Evolutionary conservation across 2,797 vertebrate genomes (phyloP).

Genomic region (Cyclopterus lumpus): DNA sequence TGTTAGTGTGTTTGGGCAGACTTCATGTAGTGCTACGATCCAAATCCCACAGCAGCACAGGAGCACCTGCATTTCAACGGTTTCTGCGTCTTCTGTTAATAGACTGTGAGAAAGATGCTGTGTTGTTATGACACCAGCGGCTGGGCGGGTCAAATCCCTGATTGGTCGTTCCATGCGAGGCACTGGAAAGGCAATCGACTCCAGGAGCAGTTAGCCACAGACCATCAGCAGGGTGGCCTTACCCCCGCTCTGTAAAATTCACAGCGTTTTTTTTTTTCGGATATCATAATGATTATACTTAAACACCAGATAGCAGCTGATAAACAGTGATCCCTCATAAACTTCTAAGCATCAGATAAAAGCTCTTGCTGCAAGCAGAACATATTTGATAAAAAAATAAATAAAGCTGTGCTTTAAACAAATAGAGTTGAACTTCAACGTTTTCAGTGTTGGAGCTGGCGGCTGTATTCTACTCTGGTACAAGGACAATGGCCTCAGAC

Average conservation of each 20-base stretch:
- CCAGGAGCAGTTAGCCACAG: slow-evolving; percentile 39
- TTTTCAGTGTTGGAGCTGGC: slow-evolving; percentile 24
- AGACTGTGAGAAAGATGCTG: slow-evolving; percentile 37
- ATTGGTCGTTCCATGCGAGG: slow-evolving; percentile 40
- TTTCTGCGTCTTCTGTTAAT: slow-evolving; percentile 41
- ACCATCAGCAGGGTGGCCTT: slow-evolving; percentile 65
- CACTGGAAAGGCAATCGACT: slow-evolving; percentile 18
- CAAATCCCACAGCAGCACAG: slow-evolving; percentile 5
- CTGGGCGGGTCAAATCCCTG: slow-evolving; percentile 28
- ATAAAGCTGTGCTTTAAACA: no score
- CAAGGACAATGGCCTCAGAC: slow-evolving; percentile 20
- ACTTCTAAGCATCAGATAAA: slow-evolving; percentile 63
- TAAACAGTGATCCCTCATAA: slow-evolving; percentile 70
- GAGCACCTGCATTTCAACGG: background rate
- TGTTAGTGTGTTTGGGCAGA: slow-evolving; percentile 21
- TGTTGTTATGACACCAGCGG: slow-evolving; percentile 45
- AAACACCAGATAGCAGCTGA: slow-evolving; percentile 67
- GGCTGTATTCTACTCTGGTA: slow-evolving; percentile 32
- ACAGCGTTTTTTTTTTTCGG: slow-evolving; percentile 73
- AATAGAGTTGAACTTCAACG: slow-evolving; percentile 52
- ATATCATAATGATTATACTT: slow-evolving; percentile 71
- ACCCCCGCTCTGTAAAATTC: slow-evolving; percentile 55
- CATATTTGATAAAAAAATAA: slow-evolving; percentile 44
- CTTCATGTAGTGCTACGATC: slow-evolving; percentile 20
- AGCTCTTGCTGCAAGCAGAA: slow-evolving; percentile 30